phyloP scores from a whole-genome alignment of 2,797 vertebrate genomes.

The Platyrinchus mystaceus region DNA sequence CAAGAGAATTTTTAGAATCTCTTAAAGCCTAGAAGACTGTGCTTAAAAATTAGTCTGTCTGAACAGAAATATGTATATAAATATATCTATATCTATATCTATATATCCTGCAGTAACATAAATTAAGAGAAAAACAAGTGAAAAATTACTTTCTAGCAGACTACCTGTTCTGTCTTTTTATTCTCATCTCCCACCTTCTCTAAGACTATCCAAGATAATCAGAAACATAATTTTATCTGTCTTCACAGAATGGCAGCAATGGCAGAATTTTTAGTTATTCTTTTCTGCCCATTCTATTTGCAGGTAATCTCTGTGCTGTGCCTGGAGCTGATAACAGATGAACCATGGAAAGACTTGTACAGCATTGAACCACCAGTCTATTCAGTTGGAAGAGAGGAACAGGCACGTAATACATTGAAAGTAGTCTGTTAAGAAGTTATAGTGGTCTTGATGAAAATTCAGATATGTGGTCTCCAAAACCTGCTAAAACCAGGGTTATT shows the following conservation, averaged over 20 bases:
- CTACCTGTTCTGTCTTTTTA: background rate
- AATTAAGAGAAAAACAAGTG: background rate
- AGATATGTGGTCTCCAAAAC: background rate
- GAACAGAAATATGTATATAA: background rate
- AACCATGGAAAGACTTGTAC: background rate
- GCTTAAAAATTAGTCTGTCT: background rate
- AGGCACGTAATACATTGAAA: background rate
- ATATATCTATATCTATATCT: background rate
- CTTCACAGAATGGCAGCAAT: background rate
- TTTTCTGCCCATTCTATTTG: background rate
- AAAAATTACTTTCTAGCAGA: background rate
- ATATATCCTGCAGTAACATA: background rate
- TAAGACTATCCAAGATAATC: slow-evolving; percentile 18
- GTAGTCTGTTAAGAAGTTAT: background rate
- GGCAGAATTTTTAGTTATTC: background rate
- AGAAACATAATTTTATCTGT: slow-evolving; percentile 40
- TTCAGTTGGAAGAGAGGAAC: background rate
- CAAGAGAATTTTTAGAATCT: background rate
- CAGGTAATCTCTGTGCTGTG: background rate
- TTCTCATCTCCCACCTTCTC: background rate
- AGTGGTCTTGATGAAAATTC: background rate
- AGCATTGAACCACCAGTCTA: background rate
- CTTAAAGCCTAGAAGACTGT: background rate
- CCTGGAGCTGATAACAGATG: background rate
- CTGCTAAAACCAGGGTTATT: background rate